Evolutionary conservation across 2,888 invertebrate species (phyloP), one percentile per base, ranked within the genome.

Genomic region (Dione juno): DNA sequence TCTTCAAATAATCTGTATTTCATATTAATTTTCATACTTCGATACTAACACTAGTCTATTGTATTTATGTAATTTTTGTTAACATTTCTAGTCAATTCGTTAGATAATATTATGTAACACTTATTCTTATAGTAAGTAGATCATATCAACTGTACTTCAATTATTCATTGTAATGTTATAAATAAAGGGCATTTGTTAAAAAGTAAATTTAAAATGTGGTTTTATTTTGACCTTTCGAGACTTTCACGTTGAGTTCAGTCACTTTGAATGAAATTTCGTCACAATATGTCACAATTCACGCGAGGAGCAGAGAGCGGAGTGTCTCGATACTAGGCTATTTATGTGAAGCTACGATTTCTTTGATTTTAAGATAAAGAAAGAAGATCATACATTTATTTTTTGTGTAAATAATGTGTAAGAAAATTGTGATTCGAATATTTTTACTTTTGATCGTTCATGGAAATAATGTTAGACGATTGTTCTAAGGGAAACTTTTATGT

Each of bases 141-240:
- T 70, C 59, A 72, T 53, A 73, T 69, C 65, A 70, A 72, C 69
- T 71, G 70, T 77, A 72, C 68, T 70, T 74, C 66, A 70, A 74
- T 67, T 73, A 58, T 83, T 87, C 82, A 87, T 84, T 86, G 82
- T 90, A 91, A 88, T 84, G 87, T 91, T 91, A 89, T 81, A 72
- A 90, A 89, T 90, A 89, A 83, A 92, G 85, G n/a, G 90, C 89
- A 92, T 85, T 90, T 90, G 84, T 87, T 82, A 88, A 91, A 91
- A 90, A 79, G 84, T 85, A 89, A 87, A 83, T 81, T 78, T 81
- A 80, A 83, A 82, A 73, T 79, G 78, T 50, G 11, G 50, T 50
- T 19, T 82, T 82, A 78, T 87, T 91, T 87, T 79, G n/a, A n/a
- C n/a, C n/a, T n/a, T n/a, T n/a, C n/a, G n/a, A n/a, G n/a, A n/a